Evolutionary conservation across 1,140 invertebrate genomes (phyloP).

Genomic region (Heliconius hewitsoni): DNA sequence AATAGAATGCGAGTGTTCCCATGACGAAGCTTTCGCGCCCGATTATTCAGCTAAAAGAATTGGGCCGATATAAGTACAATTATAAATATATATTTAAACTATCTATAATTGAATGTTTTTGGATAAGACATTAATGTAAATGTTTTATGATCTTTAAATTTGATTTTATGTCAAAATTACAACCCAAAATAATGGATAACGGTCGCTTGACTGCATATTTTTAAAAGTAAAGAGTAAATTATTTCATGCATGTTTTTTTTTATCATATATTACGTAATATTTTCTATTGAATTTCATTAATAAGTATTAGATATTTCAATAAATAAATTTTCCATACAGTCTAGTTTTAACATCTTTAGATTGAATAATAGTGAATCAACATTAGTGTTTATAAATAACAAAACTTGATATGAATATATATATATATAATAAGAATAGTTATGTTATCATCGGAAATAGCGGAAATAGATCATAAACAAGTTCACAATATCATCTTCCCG

Average conservation of each 20-base stretch:
- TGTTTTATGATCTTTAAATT: not conserved
- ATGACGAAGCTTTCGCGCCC: conserved; percentile 77
- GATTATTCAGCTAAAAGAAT: conserved; percentile 70
- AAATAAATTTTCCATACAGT: not conserved
- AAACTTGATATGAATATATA: conserved; percentile 11
- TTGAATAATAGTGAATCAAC: not conserved
- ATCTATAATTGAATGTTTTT: conserved; percentile 22
- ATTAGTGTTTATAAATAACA: conserved; percentile 4
- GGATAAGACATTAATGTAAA: not conserved
- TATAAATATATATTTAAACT: conserved; percentile 30
- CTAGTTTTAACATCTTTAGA: not conserved
- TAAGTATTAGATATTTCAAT: not conserved
- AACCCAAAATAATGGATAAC: not conserved
- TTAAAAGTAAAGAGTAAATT: not conserved
- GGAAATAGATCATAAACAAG: conserved; percentile 40
- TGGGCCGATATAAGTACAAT: conserved; percentile 32
- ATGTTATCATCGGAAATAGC: conserved; percentile 29
- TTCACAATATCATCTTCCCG: conserved; percentile 46
- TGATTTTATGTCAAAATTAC: not conserved
- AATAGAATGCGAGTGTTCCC: conserved; percentile 59
- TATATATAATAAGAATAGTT: conserved; percentile 11
- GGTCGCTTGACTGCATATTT: not conserved
- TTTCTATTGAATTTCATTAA: not conserved
- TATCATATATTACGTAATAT: conserved; percentile 5
- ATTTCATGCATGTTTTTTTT: not conserved